Conservation (phyloP, 2,797 vertebrate genomes). For the Capromys pilorides region DNA sequence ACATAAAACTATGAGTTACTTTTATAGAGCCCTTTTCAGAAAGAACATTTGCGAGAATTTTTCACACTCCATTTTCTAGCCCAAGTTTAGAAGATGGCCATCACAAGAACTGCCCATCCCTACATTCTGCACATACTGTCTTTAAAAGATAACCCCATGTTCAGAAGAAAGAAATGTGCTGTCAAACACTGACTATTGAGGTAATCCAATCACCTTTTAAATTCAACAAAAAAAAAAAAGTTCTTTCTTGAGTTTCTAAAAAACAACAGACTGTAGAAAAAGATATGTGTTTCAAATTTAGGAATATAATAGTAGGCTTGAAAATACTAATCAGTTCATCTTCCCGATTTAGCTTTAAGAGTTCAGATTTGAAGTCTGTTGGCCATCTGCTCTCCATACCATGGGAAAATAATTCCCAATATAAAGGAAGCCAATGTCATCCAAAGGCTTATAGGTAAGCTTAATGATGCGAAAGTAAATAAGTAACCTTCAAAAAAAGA, state of each 20-base stretch:
- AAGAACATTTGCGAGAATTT: background rate
- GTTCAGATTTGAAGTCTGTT: slow-evolving; percentile 2
- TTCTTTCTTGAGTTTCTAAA: slow-evolving; percentile 33
- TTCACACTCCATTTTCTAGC: background rate
- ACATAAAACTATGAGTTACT: background rate
- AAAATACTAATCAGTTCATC: slow-evolving; percentile 35
- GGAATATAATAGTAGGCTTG: background rate
- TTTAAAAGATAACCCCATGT: background rate
- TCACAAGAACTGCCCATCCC: background rate
- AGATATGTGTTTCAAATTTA: slow-evolving; percentile 13
- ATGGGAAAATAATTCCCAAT: background rate
- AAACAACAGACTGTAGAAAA: background rate
- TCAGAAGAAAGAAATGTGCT: background rate
- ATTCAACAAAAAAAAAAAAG: background rate
- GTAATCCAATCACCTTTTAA: background rate
- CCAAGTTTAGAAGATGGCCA: background rate
- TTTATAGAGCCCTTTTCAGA: slow-evolving; percentile 8
- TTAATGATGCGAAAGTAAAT: background rate
- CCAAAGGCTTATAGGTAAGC: background rate
- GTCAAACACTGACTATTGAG: slow-evolving; percentile 3
- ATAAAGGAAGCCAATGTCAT: background rate
- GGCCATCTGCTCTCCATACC: background rate
- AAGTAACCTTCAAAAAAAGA: slow-evolving; percentile 35
- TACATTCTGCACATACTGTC: background rate
- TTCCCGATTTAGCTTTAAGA: slow-evolving; percentile 22